Base-by-base conservation (phyloP, 2,113 vertebrate species). In the Trogon melanurus region DNA sequence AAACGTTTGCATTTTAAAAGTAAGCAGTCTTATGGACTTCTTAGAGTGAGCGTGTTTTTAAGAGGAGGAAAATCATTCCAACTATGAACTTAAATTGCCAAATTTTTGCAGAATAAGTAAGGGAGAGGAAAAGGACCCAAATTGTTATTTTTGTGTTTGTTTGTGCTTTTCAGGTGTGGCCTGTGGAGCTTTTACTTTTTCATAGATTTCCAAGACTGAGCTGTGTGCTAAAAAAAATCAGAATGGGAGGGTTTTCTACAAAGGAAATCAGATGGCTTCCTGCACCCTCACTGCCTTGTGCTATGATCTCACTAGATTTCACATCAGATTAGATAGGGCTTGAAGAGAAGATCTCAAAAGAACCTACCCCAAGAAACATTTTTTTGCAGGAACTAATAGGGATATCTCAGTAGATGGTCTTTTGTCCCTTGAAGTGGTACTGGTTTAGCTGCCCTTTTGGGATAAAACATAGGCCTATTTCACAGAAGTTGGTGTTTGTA, bases 1-100 rank as follows among this genome's bases (percentile, higher is more conserved):
- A 58, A 92, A 51, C 6, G 79, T 97, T 95, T 97, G 51, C 67
- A 94, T 91, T 93, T 97, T 91, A 88, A 94, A 96, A 97, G 56
- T 90, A 96, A 96, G 66, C 57, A 88, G 84, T 80, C 45, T 91
- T 93, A 45, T 27, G 16, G 79, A 72, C 61, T 90, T 95, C 96
- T 92, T 92, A 81, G 65, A 95, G 90, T 78, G 71, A 44, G 58
- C 86, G 60, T 76, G 64, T 87, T 94, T 96, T 80, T 94, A 82
- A 84, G 58, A 91, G 61, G 38, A 87, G 32, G 51, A 51, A 85
- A 74, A 71, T 65, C 23, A 89, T 88, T 66, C 30, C 29, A 61
- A 54, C 41, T 93, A 88, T 41, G 44, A 85, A 92, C 85, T 92
- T 95, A 94, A 97, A 95, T 91, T 91, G 45, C 18, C 69, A 91